phyloP scores from a whole-genome alignment of 2,113 vertebrate genomes.

The Oncorhynchus gorbuscha region DNA sequence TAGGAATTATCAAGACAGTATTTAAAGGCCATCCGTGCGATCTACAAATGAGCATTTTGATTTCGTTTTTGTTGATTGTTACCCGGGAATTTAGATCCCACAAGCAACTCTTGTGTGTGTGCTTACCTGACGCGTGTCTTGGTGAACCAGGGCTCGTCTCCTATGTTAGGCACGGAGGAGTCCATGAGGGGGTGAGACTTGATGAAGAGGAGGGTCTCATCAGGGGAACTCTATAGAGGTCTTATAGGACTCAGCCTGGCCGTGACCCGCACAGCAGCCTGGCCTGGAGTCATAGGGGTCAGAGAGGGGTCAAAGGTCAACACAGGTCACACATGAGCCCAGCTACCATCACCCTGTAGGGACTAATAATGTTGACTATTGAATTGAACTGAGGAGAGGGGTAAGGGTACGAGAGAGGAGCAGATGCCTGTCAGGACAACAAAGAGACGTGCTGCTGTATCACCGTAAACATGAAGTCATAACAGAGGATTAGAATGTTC shows the following conservation, averaged over 20 bases:
- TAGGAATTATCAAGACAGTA: not conserved
- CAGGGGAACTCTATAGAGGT: slow-evolving; percentile 95
- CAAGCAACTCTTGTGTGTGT: not conserved
- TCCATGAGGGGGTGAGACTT: slow-evolving; percentile 98
- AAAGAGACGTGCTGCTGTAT: slow-evolving; percentile 32
- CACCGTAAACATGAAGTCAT: slow-evolving; percentile 58
- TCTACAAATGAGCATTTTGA: too few species aligned
- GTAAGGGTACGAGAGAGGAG: slow-evolving; percentile 11
- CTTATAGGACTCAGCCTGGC: slow-evolving; percentile 87
- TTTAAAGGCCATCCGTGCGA: too few species aligned
- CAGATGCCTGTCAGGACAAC: slow-evolving; percentile 61
- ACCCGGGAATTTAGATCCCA: too few species aligned
- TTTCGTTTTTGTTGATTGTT: too few species aligned
- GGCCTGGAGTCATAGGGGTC: slow-evolving; percentile 76
- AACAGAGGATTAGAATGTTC: slow-evolving; percentile 41
- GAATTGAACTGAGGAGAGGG: slow-evolving; percentile 34
- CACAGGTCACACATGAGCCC: slow-evolving; percentile 67
- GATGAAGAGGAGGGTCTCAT: slow-evolving; percentile 95
- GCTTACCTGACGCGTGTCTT: slow-evolving; percentile 94
- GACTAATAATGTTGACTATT: slow-evolving; percentile 41
- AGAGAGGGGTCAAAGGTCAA: slow-evolving; percentile 57
- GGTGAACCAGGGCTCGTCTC: slow-evolving; percentile 97
- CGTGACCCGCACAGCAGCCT: slow-evolving; percentile 91
- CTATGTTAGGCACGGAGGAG: slow-evolving; percentile 85
- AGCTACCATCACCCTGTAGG: slow-evolving; percentile 39